These are phyloP conservation scores for Eleutherodactylus coqui DNA, from an alignment of 2,797 vertebrate species.

Conservation along the genomic window DNA sequence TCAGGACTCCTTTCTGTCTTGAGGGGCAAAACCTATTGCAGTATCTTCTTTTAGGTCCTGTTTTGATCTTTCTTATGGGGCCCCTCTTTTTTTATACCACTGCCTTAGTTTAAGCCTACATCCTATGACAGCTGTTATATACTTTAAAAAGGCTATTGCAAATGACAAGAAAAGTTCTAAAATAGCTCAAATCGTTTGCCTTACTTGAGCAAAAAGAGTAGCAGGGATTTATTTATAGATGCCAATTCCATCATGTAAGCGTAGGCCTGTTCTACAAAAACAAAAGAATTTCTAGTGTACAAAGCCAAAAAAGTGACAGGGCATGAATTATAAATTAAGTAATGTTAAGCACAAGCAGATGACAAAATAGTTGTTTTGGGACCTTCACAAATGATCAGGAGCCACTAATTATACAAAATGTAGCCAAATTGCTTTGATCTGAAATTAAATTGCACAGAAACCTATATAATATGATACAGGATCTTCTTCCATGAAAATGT, in stretches of 20 bases:
- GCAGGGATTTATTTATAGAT: neutral
- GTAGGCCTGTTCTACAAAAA: neutral
- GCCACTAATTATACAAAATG: neutral
- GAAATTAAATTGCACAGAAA: neutral
- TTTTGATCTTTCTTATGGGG: no score
- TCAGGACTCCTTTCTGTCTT: no score
- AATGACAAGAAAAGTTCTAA: no score
- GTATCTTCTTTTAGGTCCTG: no score
- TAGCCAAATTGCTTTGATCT: neutral
- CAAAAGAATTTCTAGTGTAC: neutral
- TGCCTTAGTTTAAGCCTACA: no score
- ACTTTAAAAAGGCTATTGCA: no score
- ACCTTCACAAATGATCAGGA: neutral
- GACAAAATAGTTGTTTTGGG: neutral
- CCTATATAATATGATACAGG: neutral
- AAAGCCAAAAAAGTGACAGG: slow-evolving; percentile 2
- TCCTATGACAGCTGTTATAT: no score
- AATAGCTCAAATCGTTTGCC: no score
- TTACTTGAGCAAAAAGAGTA: neutral
- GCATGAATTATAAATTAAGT: neutral
- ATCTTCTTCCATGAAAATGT: neutral
- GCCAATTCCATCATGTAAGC: neutral
- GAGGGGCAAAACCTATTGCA: no score
- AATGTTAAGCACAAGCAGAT: neutral
- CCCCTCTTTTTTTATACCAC: no score